phyloP scores from a whole-genome alignment of 2,797 vertebrate species.

The Sandelia bainsii region DNA sequence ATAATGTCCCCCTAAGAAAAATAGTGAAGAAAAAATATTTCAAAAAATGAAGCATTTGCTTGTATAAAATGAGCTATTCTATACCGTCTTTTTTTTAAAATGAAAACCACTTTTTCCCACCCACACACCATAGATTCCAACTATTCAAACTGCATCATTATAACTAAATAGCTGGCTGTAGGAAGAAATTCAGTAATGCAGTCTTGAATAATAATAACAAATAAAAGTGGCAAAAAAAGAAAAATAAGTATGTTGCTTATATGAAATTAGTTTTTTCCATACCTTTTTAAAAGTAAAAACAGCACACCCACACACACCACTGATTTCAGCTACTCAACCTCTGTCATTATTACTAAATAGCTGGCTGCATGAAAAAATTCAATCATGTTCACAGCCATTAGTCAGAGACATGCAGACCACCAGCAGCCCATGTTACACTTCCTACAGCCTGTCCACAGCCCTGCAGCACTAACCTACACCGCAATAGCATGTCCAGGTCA shows the following conservation, averaged over 20 bases:
- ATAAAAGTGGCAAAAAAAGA: too few species aligned
- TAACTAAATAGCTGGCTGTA: conserved; percentile 35
- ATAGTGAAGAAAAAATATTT: neutral
- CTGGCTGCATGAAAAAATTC: conserved; percentile 49
- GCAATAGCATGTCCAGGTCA: conserved; percentile 64
- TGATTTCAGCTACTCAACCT: conserved; percentile 13
- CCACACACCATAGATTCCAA: conserved; percentile 4
- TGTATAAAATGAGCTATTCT: neutral
- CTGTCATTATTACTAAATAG: conserved; percentile 43
- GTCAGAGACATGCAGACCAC: conserved; percentile 48
- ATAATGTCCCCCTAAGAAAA: neutral
- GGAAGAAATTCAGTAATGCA: conserved; percentile 47
- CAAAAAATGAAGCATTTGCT: neutral
- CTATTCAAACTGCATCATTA: conserved; percentile 24
- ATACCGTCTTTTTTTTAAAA: neutral
- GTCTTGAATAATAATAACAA: too few species aligned
- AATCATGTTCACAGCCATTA: conserved; percentile 69
- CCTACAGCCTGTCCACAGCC: conserved; percentile 51
- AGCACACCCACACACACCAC: conserved; percentile 3
- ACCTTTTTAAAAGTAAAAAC: conserved; percentile 5
- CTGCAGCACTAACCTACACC: conserved; percentile 53
- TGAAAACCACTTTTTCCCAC: conserved; percentile 7
- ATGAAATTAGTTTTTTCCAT: neutral
- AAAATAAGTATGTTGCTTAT: neutral
- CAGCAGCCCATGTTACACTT: conserved; percentile 46